Percentiles rank a stretch among this genome's conserved stretches.
phyloP scores from a whole-genome alignment of 2,797 vertebrate genomes.

The Lacerta agilis region DNA sequence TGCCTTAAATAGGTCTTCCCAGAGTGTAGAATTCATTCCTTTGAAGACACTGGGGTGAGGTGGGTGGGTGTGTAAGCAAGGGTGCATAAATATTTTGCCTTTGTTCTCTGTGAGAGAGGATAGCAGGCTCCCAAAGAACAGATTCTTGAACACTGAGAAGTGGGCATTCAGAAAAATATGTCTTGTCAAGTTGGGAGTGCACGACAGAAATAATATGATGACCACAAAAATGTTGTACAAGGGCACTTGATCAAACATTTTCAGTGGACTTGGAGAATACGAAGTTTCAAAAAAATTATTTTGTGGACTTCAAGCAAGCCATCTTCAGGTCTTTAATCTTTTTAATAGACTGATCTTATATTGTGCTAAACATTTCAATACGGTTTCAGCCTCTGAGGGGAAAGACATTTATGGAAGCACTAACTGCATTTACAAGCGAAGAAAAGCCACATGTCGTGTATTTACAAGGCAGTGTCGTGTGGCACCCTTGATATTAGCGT shows the following conservation, averaged over 20 bases:
- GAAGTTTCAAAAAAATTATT: slow-evolving; percentile 19
- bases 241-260: slow-evolving; percentile 32
- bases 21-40: slow-evolving; percentile 32
- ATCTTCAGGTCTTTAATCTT: slow-evolving; percentile 46
- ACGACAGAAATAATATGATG: slow-evolving; percentile 10
- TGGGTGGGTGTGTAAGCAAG: background rate
- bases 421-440: slow-evolving; percentile 25
- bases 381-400: background rate
- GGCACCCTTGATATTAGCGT: background rate
- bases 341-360: slow-evolving; percentile 41
- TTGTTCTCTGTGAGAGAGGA: slow-evolving; percentile 29
- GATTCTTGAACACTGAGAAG: slow-evolving; percentile 26
- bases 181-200: slow-evolving; percentile 33
- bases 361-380: background rate
- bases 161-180: slow-evolving; percentile 31
- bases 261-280: background rate
- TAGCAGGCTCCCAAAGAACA: slow-evolving; percentile 46
- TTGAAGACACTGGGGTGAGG: slow-evolving; percentile 18
- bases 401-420: slow-evolving; percentile 29
- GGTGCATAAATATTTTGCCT: slow-evolving; percentile 38
- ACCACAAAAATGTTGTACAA: slow-evolving; percentile 33
- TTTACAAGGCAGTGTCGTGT: slow-evolving; percentile 19
- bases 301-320: slow-evolving; percentile 42
- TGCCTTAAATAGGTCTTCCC: slow-evolving; percentile 36
- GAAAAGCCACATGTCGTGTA: background rate